phyloP scores from a whole-genome alignment of 2,888 invertebrate species.

The Mystacides longicornis region DNA sequence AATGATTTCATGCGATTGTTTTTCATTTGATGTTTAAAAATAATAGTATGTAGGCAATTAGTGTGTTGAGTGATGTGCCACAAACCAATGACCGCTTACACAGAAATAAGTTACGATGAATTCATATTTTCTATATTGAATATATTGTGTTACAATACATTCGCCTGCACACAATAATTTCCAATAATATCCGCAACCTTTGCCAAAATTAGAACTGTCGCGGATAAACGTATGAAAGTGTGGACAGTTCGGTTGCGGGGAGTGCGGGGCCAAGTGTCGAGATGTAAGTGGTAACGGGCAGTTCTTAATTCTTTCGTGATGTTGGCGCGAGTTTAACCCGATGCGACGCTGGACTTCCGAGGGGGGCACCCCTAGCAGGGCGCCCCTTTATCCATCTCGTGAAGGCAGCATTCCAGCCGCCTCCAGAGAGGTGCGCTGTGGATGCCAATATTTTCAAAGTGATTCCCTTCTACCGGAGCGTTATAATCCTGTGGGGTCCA shows the following conservation, averaged over 20 bases:
- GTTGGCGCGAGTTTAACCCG: conserved; percentile 31
- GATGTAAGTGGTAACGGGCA: not conserved
- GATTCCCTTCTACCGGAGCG: conserved; percentile 73
- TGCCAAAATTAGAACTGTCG: conserved; percentile 18
- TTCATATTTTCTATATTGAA: no score
- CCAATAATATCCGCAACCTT: conserved; percentile 17
- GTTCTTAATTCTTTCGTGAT: conserved; percentile 3
- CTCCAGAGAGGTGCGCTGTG: conserved; percentile 76
- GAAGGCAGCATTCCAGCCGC: conserved; percentile 63
- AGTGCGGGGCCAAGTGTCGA: conserved; percentile 10
- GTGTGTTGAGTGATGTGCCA: conserved; percentile 1
- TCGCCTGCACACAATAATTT: conserved; percentile 6
- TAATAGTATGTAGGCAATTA: conserved; percentile 11
- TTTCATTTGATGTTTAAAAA: conserved; percentile 1
- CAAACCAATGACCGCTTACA: no score
- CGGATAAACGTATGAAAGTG: conserved; percentile 2
- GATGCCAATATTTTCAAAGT: conserved; percentile 77
- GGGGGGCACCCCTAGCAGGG: conserved; percentile 55
- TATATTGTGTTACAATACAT: conserved; percentile 2
- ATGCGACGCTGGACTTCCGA: conserved; percentile 61
- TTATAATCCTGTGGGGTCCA: conserved; percentile 4
- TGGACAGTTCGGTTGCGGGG: conserved; percentile 12
- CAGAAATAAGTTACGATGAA: no score
- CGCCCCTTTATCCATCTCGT: conserved; percentile 60
- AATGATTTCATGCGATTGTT: conserved; percentile 3